These are phyloP conservation scores for Tipula unca DNA, from an alignment of 2,888 invertebrate species.

Conservation along the genomic window DNA sequence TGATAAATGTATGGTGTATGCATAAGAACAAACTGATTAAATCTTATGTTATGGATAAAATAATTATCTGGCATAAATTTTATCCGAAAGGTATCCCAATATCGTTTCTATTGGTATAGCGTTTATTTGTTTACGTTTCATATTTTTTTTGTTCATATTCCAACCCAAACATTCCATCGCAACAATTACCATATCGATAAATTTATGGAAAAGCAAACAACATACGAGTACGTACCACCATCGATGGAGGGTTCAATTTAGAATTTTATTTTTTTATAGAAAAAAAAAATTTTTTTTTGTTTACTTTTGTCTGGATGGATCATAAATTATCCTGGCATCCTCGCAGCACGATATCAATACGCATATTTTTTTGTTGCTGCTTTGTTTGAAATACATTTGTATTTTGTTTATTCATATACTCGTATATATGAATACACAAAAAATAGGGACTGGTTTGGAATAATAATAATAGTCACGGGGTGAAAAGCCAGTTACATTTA, in stretches of 20 bases:
- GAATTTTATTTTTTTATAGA: not conserved
- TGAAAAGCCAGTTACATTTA: not conserved
- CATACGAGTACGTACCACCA: not conserved
- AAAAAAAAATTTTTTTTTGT: not conserved
- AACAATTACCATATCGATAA: conserved; percentile 8
- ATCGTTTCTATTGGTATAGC: not conserved
- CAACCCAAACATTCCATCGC: conserved; percentile 8
- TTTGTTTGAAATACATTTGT: not conserved
- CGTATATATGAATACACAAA: not conserved
- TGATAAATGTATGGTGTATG: not conserved
- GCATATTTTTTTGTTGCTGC: not conserved
- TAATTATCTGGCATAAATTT: not conserved
- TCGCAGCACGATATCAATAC: conserved; percentile 9
- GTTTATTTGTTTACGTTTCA: not conserved
- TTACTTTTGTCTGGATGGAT: conserved; percentile 18
- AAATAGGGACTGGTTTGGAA: not conserved
- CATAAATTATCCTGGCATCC: conserved; percentile 17
- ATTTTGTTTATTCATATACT: no score
- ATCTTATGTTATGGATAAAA: not conserved
- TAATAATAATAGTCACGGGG: not conserved
- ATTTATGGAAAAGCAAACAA: conserved; percentile 8
- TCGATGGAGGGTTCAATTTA: conserved; percentile 2
- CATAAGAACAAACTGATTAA: not conserved
- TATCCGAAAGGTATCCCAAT: not conserved
- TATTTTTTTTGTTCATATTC: not conserved